phyloP scores from a whole-genome alignment of 2,797 vertebrate species.

The Pangasius djambal region DNA sequence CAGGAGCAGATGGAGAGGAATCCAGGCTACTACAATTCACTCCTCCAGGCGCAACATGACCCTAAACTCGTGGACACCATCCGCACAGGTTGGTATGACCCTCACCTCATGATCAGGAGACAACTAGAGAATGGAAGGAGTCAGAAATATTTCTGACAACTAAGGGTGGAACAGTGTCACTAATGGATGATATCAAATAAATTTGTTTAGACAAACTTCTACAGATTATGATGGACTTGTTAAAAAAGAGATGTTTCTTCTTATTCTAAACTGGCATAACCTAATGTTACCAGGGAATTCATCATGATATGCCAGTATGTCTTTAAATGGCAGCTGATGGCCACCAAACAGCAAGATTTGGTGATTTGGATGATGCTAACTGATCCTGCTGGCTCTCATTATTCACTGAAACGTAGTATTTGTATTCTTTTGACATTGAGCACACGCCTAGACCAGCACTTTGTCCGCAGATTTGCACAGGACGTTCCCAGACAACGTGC shows the following conservation, averaged over 20 bases:
- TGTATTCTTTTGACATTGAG: background rate
- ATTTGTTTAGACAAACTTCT: background rate
- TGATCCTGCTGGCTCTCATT: background rate
- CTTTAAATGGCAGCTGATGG: background rate
- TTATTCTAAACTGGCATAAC: background rate
- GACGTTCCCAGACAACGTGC: conserved; percentile 95
- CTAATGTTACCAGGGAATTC: no score
- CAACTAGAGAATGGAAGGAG: background rate
- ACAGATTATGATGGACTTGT: background rate
- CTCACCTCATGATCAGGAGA: background rate
- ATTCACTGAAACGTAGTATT: background rate
- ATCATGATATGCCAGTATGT: background rate
- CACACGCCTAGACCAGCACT: conserved; percentile 1
- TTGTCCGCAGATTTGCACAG: conserved; percentile 86
- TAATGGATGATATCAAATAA: background rate
- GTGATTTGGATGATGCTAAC: no score
- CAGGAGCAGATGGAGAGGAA: conserved; percentile 86
- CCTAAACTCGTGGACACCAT: conserved; percentile 84
- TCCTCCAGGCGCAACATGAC: conserved; percentile 82
- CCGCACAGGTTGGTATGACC: conserved; percentile 79
- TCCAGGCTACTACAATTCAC: conserved; percentile 84
- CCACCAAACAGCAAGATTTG: background rate
- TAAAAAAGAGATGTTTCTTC: background rate
- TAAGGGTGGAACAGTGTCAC: background rate
- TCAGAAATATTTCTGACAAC: background rate